phyloP scores from a whole-genome alignment of 2,797 vertebrate species.

The Coracias cyanogaster region DNA sequence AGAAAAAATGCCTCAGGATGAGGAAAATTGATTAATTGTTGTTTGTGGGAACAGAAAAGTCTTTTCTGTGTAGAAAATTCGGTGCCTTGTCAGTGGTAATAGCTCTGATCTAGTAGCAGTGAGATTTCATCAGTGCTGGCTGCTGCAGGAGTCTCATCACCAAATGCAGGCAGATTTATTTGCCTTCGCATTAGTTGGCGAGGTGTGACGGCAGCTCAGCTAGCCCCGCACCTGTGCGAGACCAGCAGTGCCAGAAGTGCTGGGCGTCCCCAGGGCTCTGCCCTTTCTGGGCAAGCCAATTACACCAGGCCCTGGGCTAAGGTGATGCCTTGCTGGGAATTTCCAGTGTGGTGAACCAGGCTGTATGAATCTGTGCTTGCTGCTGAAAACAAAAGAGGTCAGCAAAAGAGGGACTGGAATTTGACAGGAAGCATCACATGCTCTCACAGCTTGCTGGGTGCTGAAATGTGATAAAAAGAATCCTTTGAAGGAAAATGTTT shows the following conservation, averaged over 20 bases:
- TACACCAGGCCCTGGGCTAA: not conserved
- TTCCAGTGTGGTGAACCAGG: not conserved
- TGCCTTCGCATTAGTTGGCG: fast-evolving
- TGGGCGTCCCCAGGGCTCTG: not conserved
- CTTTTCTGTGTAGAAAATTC: not conserved
- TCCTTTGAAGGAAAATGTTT: not conserved
- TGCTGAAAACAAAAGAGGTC: not conserved
- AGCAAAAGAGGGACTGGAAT: not conserved
- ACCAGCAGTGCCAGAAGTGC: not conserved
- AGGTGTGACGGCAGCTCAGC: not conserved
- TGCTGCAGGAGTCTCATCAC: not conserved
- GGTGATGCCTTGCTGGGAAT: not conserved
- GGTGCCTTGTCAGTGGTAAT: not conserved
- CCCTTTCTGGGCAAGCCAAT: not conserved
- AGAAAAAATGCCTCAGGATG: not conserved
- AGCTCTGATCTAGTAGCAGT: not conserved
- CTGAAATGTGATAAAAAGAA: not conserved
- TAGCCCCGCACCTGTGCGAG: not conserved
- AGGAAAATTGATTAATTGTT: not conserved
- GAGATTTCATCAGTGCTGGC: not conserved
- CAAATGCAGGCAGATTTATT: not conserved
- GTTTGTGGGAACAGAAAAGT: not conserved
- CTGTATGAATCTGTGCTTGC: not conserved
- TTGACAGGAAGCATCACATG: not conserved
- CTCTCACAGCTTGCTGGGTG: not conserved